phyloP scores from a whole-genome alignment of 2,797 vertebrate species.

The Darevskia mixta region DNA sequence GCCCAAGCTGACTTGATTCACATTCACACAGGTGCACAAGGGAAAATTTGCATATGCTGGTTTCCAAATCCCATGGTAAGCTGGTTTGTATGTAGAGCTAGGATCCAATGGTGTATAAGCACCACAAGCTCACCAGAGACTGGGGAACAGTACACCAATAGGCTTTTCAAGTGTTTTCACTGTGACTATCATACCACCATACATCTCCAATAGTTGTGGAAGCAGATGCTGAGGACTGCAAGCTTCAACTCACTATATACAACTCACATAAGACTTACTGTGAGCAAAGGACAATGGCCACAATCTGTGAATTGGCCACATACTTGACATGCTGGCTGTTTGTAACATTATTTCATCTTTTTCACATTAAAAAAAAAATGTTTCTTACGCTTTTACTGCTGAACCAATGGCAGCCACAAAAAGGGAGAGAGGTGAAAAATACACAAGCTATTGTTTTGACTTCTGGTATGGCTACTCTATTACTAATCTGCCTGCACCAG shows the following conservation, averaged over 20 bases:
- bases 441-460: not conserved
- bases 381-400: not conserved
- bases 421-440: not conserved
- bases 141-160: not conserved
- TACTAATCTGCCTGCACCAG: not conserved
- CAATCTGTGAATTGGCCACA: not conserved
- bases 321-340: not conserved
- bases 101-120: not conserved
- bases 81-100: not conserved
- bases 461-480: not conserved
- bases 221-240: not conserved
- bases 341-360: not conserved
- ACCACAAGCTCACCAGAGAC: not conserved
- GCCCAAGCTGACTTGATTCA: not conserved
- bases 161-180: not conserved
- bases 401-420: not conserved
- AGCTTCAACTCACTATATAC: not conserved
- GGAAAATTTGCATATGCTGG: not conserved
- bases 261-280: not conserved
- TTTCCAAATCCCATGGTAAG: not conserved
- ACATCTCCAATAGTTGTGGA: not conserved
- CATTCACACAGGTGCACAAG: not conserved
- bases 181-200: not conserved
- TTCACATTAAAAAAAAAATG: not conserved
- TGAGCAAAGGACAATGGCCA: not conserved